Conservation (phyloP, 2,797 vertebrate species). For the Periophthalmus magnuspinnatus region DNA sequence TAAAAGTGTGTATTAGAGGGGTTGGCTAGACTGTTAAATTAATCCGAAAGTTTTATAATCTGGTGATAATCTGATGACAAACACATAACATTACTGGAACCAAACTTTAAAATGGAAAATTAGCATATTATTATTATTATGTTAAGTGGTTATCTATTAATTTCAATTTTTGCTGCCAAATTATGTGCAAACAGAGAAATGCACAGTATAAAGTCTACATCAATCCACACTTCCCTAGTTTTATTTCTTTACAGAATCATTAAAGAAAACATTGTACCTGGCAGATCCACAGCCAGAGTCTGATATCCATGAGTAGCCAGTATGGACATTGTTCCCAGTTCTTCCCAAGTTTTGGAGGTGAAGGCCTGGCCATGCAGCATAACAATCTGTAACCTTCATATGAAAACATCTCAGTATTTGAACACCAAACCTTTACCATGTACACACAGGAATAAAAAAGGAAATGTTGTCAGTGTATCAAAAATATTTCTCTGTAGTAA, state of each 20-base stretch:
- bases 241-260: neutral
- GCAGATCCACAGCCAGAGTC: slow-evolving; percentile 89
- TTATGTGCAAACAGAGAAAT: too few species aligned
- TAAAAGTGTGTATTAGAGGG: too few species aligned
- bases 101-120: too few species aligned
- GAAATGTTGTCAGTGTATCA: neutral
- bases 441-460: neutral
- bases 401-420: slow-evolving; percentile 3
- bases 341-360: slow-evolving; percentile 92
- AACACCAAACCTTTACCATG: neutral
- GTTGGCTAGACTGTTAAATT: too few species aligned
- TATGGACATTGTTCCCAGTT: slow-evolving; percentile 87
- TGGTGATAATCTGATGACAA: too few species aligned
- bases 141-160: too few species aligned
- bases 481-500: neutral
- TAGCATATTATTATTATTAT: too few species aligned
- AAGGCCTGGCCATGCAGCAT: slow-evolving; percentile 94
- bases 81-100: too few species aligned
- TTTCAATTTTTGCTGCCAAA: too few species aligned
- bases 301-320: slow-evolving; percentile 87
- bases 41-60: too few species aligned
- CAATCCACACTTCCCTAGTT: neutral
- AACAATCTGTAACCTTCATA: slow-evolving; percentile 83
- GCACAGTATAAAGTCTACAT: too few species aligned
- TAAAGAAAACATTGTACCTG: slow-evolving; percentile 78